A percentile compares a stretch with the other conserved stretches of the same genome.
Conservation (phyloP, 2,888 invertebrate species). For the Drosophila anomalata region DNA sequence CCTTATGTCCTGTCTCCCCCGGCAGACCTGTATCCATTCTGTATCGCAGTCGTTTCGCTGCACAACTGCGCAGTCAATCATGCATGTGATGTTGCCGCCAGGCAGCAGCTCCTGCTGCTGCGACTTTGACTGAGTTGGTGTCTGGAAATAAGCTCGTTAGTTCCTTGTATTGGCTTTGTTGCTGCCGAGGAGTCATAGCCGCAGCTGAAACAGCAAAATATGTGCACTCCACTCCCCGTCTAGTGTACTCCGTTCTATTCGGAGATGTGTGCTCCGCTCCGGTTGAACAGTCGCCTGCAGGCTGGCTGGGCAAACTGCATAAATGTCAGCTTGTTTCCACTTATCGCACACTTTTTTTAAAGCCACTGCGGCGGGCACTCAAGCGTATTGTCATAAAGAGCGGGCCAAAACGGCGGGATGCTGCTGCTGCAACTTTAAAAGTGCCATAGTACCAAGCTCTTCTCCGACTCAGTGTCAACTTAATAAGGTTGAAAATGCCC, state of each 20-base stretch:
- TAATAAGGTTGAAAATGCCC: conserved; percentile 41
- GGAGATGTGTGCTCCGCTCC: conserved; percentile 61
- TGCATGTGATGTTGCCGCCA: conserved; percentile 79
- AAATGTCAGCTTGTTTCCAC: conserved; percentile 81
- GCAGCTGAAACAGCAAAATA: conserved; percentile 73
- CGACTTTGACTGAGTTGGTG: conserved; percentile 59
- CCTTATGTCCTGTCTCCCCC: conserved; percentile 11
- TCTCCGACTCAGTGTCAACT: conserved; percentile 62
- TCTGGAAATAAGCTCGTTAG: conserved; percentile 78
- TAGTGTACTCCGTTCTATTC: neutral
- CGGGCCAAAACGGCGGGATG: conserved; percentile 34
- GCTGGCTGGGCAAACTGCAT: conserved; percentile 77
- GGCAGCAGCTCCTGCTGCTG: conserved; percentile 48
- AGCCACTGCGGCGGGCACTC: conserved; percentile 56
- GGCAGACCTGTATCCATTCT: conserved; percentile 10
- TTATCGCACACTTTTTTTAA: conserved; percentile 71
- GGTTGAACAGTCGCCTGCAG: conserved; percentile 73
- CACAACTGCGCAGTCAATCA: conserved; percentile 79
- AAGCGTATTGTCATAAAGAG: conserved; percentile 61
- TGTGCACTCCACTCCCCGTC: conserved; percentile 52
- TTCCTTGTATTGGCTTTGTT: conserved; percentile 76
- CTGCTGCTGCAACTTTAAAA: conserved; percentile 40
- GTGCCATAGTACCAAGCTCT: conserved; percentile 9
- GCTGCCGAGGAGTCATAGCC: conserved; percentile 29
- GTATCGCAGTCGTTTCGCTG: conserved; percentile 52